Conservation (phyloP, 2,113 vertebrate species). For the Dicrurus megarhynchus region DNA sequence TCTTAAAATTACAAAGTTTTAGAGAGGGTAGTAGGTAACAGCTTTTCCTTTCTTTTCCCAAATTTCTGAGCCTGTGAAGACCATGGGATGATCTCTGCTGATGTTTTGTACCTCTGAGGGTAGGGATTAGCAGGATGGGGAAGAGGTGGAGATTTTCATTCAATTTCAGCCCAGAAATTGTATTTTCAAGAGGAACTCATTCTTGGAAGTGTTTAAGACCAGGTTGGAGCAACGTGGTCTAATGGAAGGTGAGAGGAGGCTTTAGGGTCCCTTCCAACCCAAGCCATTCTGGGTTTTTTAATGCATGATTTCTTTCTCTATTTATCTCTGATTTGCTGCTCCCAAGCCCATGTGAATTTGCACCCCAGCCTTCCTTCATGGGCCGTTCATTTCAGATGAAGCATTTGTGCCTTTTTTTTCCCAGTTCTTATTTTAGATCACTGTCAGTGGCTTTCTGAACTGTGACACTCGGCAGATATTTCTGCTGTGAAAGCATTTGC, state of each 20-base stretch:
- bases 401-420: neutral
- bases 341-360: accelerated
- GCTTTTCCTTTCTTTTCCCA: neutral
- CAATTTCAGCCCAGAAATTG: neutral
- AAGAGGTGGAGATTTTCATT: neutral
- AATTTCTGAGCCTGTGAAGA: neutral
- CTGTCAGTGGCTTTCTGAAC: slow-evolving; percentile 13
- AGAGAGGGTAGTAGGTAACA: neutral
- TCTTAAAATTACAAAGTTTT: neutral
- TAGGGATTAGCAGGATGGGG: neutral
- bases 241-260: neutral
- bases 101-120: neutral
- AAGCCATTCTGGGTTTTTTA: neutral
- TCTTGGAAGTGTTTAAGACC: neutral
- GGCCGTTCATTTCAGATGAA: neutral
- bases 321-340: neutral
- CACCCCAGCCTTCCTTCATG: neutral
- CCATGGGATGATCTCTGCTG: neutral
- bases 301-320: neutral
- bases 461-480: slow-evolving; percentile 56
- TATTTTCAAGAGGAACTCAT: neutral
- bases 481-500: slow-evolving; percentile 19
- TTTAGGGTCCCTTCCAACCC: neutral
- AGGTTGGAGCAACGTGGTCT: neutral
- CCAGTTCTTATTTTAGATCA: slow-evolving; percentile 8